Percentiles rank a stretch among this genome's conserved stretches.
phyloP scores from a whole-genome alignment of 2,888 invertebrate genomes.

The Mayetiola destructor region DNA sequence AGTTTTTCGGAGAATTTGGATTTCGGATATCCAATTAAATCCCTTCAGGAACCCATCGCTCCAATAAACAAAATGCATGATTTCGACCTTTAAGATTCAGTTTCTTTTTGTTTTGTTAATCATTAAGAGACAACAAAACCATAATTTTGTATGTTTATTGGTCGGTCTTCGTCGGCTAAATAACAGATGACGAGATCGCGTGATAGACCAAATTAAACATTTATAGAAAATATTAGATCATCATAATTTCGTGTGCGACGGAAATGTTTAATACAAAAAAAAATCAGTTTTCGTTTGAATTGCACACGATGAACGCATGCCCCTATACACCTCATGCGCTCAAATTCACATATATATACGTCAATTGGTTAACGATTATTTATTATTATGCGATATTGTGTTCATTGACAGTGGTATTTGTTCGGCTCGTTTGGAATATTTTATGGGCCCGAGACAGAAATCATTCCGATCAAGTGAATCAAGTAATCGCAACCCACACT shows the following conservation, averaged over 20 bases:
- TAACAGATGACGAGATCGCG: constrained; percentile 8
- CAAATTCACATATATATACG: no score
- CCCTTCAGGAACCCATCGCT: no score
- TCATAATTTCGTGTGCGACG: constrained; percentile 11
- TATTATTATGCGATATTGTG: no score
- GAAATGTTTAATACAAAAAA: constrained; percentile 4
- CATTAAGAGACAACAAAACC: neutral
- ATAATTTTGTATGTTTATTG: neutral
- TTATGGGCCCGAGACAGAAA: neutral
- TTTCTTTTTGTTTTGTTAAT: neutral
- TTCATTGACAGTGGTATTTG: no score
- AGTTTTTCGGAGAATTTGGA: constrained; percentile 6
- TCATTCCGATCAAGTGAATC: constrained; percentile 5
- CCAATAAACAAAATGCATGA: constrained; percentile 2
- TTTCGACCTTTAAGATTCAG: neutral
- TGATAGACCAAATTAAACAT: constrained; percentile 12
- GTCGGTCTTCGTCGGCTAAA: constrained; percentile 1
- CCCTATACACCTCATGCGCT: no score
- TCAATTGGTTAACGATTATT: no score
- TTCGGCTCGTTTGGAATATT: no score
- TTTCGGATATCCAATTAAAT: neutral
- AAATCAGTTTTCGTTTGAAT: neutral
- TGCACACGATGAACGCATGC: neutral
- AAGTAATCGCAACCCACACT: no score
- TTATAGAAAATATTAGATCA: constrained; percentile 12